Evolutionary conservation across 1,140 invertebrate genomes (phyloP).

Genomic region (Sycophila sp.): DNA sequence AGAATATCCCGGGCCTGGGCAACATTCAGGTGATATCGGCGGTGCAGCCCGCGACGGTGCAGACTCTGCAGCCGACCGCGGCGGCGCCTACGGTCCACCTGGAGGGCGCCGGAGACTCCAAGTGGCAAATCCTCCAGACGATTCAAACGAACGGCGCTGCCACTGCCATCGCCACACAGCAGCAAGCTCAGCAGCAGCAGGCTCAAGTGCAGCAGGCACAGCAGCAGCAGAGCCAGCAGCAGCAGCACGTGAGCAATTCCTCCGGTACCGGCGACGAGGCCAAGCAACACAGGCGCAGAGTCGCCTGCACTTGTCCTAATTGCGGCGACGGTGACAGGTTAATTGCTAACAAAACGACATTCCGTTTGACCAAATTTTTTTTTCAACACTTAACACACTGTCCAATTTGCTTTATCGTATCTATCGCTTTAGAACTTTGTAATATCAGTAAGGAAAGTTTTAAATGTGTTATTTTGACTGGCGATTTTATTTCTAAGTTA

Average conservation of each 20-base stretch:
- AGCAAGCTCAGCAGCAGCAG: conserved; percentile 42
- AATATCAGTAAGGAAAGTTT: no score
- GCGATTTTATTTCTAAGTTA: no score
- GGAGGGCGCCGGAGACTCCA: conserved; percentile 37
- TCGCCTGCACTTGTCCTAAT: conserved; percentile 97
- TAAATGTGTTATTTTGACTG: no score
- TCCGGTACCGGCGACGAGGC: conserved; percentile 46
- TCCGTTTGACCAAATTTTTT: no score
- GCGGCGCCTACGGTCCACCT: conserved; percentile 46
- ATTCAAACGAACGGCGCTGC: conserved; percentile 61
- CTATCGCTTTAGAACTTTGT: no score
- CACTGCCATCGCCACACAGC: conserved; percentile 48
- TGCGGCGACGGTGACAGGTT: conserved; percentile 88
- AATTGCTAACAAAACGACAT: no score
- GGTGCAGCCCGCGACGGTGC: conserved; percentile 58
- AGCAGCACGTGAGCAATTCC: conserved; percentile 47
- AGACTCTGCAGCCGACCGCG: conserved; percentile 56
- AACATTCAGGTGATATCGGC: conserved; percentile 80
- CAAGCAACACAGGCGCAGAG: conserved; percentile 71
- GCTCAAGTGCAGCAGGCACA: conserved; percentile 20
- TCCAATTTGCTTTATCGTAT: no score
- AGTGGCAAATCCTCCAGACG: conserved; percentile 74
- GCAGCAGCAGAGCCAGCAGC: conserved; percentile 45
- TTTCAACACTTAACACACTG: no score
- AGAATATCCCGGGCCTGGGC: conserved; percentile 80